phyloP scores from a whole-genome alignment of 2,888 invertebrate species.

The Chloroclystis v-ata region DNA sequence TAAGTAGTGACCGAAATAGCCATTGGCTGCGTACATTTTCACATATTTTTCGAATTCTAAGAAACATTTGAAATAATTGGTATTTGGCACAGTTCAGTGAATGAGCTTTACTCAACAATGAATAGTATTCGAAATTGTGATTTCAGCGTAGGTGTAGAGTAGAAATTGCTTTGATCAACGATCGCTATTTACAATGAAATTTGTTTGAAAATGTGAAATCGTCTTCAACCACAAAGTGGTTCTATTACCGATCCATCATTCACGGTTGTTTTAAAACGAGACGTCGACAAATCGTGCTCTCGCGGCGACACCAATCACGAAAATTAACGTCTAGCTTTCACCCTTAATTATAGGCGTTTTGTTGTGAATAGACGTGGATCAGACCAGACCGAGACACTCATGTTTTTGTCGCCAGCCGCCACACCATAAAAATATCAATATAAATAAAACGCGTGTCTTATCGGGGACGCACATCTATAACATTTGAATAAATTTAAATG shows the following conservation, averaged over 20 bases:
- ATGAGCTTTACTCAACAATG: slow-evolving; percentile 1
- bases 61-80: not conserved
- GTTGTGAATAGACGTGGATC: slow-evolving; percentile 47
- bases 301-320: slow-evolving; percentile 44
- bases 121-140: slow-evolving; percentile 7
- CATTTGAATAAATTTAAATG: too few relatives aligned
- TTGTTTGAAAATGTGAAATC: slow-evolving; percentile 21
- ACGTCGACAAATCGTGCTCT: slow-evolving; percentile 42
- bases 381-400: slow-evolving; percentile 40
- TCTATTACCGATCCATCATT: slow-evolving; percentile 25
- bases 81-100: not conserved
- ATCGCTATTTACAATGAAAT: slow-evolving; percentile 6
- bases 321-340: slow-evolving; percentile 57
- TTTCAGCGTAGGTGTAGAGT: slow-evolving; percentile 19
- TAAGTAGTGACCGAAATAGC: too few relatives aligned
- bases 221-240: slow-evolving; percentile 24
- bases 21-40: too few relatives aligned
- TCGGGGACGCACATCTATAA: too few relatives aligned
- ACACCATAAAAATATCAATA: too few relatives aligned
- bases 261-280: slow-evolving; percentile 20
- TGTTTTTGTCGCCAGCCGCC: slow-evolving; percentile 32
- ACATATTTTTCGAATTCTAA: not conserved
- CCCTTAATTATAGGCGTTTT: slow-evolving; percentile 61
- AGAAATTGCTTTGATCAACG: slow-evolving; percentile 14
- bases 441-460: too few relatives aligned